Evolutionary conservation across 2,797 vertebrate species (phyloP).

Genomic region (Tamandua tetradactyla): DNA sequence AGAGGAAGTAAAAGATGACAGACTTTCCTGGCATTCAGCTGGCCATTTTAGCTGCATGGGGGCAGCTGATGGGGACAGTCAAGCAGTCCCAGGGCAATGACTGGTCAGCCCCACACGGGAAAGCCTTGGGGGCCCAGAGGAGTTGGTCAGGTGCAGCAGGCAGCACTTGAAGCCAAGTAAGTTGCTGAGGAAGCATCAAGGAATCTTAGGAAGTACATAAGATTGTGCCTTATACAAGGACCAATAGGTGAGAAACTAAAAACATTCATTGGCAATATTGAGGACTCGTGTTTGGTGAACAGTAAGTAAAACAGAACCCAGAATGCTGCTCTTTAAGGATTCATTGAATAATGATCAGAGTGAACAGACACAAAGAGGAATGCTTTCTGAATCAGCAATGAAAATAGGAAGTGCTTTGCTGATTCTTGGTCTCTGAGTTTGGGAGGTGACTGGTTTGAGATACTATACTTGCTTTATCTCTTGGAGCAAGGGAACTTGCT

Average conservation of each 20-base stretch:
- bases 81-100: neutral
- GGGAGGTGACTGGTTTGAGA: neutral
- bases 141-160: neutral
- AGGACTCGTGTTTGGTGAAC: neutral
- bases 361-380: neutral
- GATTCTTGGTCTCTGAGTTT: neutral
- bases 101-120: no score
- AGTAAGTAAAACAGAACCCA: neutral
- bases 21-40: neutral
- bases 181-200: neutral
- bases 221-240: neutral
- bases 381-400: neutral
- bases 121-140: neutral
- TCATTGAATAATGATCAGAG: neutral
- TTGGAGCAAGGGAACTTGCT: neutral
- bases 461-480: neutral
- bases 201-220: neutral
- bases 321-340: neutral
- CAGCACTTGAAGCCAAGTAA: neutral
- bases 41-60: neutral
- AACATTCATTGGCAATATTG: neutral
- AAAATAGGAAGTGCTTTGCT: neutral
- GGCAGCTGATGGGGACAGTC: rapidly evolving
- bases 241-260: neutral
- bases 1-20: neutral